A percentile compares a stretch with the other conserved stretches of the same genome.
Evolutionary conservation across 2,113 vertebrate species (phyloP).

Genomic region (Chunga burmeisteri): DNA sequence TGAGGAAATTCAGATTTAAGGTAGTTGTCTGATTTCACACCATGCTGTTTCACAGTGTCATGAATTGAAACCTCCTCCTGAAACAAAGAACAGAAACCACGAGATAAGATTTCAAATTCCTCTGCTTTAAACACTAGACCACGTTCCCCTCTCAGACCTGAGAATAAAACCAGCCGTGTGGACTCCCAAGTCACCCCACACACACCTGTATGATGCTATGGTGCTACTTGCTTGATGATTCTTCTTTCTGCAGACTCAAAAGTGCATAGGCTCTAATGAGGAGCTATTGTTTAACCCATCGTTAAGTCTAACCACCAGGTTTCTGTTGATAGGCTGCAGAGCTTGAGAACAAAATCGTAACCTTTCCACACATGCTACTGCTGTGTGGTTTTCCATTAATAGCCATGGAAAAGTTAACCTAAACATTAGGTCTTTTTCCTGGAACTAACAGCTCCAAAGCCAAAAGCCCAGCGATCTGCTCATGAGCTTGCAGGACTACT

Average conservation of each 20-base stretch:
- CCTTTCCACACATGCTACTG: background rate
- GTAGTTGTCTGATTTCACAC: background rate
- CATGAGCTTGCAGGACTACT: background rate
- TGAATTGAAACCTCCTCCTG: background rate
- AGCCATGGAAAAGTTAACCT: conserved; percentile 53
- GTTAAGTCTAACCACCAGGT: background rate
- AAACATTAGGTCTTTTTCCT: conserved; percentile 25
- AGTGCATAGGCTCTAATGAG: rapidly evolving
- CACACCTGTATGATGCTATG: rapidly evolving
- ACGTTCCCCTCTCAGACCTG: rapidly evolving
- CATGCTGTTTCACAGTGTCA: background rate
- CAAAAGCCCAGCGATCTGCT: background rate
- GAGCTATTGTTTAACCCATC: background rate
- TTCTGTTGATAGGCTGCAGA: background rate
- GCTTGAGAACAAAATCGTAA: background rate
- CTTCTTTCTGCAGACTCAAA: background rate
- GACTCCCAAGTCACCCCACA: background rate
- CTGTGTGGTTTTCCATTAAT: conserved; percentile 2
- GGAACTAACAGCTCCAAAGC: conserved; percentile 5
- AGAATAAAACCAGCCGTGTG: background rate
- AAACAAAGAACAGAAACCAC: background rate
- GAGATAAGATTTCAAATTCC: background rate
- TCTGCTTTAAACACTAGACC: background rate
- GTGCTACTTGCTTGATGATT: background rate
- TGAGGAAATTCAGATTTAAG: background rate